phyloP scores from a whole-genome alignment of 2,113 vertebrate genomes.

The Stegostoma tigrinum region DNA sequence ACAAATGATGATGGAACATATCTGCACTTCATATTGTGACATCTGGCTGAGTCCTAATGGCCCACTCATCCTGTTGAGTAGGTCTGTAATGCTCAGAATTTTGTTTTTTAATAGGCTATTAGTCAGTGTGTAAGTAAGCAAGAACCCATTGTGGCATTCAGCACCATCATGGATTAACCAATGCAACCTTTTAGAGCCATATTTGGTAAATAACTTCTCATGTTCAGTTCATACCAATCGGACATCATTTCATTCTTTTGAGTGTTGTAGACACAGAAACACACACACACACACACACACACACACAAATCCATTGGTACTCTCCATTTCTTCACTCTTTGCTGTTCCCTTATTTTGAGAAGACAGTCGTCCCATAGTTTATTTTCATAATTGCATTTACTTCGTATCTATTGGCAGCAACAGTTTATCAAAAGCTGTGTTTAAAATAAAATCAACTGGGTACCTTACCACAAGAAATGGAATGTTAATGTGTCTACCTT shows the following conservation, averaged over 20 bases:
- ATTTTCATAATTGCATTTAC: not conserved
- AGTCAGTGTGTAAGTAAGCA: not conserved
- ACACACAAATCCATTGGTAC: not conserved
- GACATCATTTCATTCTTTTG: conserved; percentile 11
- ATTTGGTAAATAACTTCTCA: not conserved
- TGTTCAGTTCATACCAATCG: not conserved
- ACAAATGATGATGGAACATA: not conserved
- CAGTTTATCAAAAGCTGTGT: conserved; percentile 18
- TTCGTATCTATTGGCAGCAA: conserved; percentile 11
- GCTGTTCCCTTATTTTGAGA: not conserved
- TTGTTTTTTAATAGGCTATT: not conserved
- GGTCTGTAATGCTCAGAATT: not conserved
- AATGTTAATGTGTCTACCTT: not conserved
- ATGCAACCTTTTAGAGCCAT: not conserved
- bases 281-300: not conserved
- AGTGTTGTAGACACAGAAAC: not conserved
- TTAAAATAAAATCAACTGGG: not conserved
- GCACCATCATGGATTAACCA: not conserved
- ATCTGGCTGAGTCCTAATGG: not conserved
- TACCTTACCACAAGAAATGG: conserved; percentile 1
- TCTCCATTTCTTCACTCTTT: not conserved
- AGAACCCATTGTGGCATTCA: not conserved
- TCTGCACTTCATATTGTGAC: not conserved
- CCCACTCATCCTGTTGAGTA: not conserved
- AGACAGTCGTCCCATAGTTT: not conserved